Percentiles rank a stretch among this genome's conserved stretches.
These are phyloP conservation scores for Cervus canadensis DNA, from an alignment of 2,113 vertebrate genomes.

Conservation along the genomic window DNA sequence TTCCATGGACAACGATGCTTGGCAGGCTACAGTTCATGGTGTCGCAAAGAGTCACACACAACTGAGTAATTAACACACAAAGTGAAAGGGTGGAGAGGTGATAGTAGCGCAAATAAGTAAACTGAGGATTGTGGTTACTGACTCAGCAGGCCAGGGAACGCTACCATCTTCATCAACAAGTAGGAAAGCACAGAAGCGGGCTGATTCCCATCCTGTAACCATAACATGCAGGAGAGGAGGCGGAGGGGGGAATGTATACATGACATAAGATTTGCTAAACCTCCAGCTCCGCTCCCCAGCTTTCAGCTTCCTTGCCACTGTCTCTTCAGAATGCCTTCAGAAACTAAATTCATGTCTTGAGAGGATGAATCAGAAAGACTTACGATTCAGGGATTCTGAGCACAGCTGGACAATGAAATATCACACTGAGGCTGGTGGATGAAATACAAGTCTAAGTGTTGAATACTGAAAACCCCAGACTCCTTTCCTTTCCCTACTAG, in stretches of 20 bases:
- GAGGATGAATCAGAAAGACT: neutral
- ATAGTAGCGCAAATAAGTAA: neutral
- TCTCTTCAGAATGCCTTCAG: neutral
- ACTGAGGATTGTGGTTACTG: neutral
- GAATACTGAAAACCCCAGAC: neutral
- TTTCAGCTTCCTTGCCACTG: neutral
- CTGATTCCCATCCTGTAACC: neutral
- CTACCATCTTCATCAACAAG: neutral
- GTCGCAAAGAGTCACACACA: neutral
- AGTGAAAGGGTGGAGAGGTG: neutral
- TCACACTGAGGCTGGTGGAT: neutral
- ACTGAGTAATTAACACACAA: neutral
- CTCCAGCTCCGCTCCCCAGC: neutral
- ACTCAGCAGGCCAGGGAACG: neutral
- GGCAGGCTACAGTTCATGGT: neutral
- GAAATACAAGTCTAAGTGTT: neutral
- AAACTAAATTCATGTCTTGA: neutral
- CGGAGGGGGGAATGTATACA: neutral
- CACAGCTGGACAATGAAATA: neutral
- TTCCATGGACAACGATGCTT: neutral
- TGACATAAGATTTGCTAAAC: neutral
- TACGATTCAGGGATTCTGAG: neutral
- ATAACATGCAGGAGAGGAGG: neutral
- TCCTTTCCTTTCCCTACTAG: neutral
- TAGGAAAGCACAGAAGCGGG: neutral